Percentiles rank a stretch among this genome's conserved stretches.
Conservation (phyloP, 2,797 vertebrate genomes). For the Onychomys arenicola region DNA sequence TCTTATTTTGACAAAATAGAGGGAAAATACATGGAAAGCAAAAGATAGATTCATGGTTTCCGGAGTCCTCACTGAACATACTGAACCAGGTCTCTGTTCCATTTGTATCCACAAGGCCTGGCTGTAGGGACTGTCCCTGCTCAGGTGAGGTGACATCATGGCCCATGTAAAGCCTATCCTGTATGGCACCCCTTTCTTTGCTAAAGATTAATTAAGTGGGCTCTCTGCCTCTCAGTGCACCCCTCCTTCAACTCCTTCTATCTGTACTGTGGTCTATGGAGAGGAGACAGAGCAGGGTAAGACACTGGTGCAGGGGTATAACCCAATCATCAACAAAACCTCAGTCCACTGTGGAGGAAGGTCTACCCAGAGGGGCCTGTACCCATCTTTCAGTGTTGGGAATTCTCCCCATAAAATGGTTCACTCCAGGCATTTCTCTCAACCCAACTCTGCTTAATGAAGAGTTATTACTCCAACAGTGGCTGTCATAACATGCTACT, state of each 20-base stretch:
- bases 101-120: not conserved
- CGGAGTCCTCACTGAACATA: slow-evolving; percentile 4
- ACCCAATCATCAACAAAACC: not conserved
- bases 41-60: not conserved
- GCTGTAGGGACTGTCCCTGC: not conserved
- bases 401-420: not conserved
- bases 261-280: not conserved
- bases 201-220: not conserved
- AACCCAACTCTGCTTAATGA: not conserved
- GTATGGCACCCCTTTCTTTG: not conserved
- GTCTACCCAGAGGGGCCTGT: not conserved
- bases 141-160: not conserved
- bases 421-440: not conserved
- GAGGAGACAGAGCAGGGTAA: not conserved
- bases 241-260: not conserved
- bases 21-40: not conserved
- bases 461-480: not conserved
- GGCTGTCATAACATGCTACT: not conserved
- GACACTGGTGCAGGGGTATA: not conserved
- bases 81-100: not conserved
- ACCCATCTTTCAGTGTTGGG: not conserved
- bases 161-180: not conserved
- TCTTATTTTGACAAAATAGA: slow-evolving; percentile 22
- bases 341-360: not conserved
- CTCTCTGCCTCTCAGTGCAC: not conserved